Conservation (phyloP, 30 jellyfish, hydroid and myxozoan species). For the Aurelia aurita region DNA sequence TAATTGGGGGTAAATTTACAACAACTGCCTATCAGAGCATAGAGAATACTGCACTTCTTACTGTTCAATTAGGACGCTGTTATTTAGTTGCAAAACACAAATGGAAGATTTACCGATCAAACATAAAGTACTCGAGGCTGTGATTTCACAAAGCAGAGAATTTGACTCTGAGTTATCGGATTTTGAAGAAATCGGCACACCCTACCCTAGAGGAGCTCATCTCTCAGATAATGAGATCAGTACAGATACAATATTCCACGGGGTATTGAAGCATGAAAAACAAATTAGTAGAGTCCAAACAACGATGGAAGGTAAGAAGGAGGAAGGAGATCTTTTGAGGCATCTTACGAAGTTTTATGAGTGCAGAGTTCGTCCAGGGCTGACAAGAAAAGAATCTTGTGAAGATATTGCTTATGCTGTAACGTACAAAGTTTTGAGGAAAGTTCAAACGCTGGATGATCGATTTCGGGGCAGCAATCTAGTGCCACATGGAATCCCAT, state of each 20-base stretch:
- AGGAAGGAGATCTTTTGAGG: slow-evolving; percentile 3
- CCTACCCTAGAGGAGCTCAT: slow-evolving; percentile 65
- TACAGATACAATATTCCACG: background rate
- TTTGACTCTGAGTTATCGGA: slow-evolving; percentile 70
- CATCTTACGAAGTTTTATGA: slow-evolving; percentile 63
- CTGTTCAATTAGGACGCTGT: too few relatives aligned
- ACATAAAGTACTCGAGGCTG: slow-evolving; percentile 31
- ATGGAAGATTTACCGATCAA: too few relatives aligned
- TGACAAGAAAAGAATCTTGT: slow-evolving; percentile 59
- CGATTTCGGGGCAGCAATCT: slow-evolving; percentile 80
- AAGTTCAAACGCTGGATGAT: slow-evolving; percentile 81
- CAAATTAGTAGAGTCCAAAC: background rate
- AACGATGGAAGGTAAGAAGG: background rate
- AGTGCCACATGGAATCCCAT: slow-evolving; percentile 85
- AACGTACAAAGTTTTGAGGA: slow-evolving; percentile 74
- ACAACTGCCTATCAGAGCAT: too few relatives aligned
- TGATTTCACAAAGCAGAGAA: slow-evolving; percentile 43
- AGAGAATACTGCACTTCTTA: too few relatives aligned
- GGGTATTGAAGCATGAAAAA: background rate
- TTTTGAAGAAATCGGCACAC: slow-evolving; percentile 55
- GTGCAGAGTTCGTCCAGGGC: slow-evolving; percentile 46
- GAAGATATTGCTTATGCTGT: slow-evolving; percentile 85
- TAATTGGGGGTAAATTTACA: too few relatives aligned
- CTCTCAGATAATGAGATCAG: slow-evolving; percentile 44
- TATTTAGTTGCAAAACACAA: too few relatives aligned